phyloP scores from a whole-genome alignment of 2,888 invertebrate genomes.

The Drosophila testacea region DNA sequence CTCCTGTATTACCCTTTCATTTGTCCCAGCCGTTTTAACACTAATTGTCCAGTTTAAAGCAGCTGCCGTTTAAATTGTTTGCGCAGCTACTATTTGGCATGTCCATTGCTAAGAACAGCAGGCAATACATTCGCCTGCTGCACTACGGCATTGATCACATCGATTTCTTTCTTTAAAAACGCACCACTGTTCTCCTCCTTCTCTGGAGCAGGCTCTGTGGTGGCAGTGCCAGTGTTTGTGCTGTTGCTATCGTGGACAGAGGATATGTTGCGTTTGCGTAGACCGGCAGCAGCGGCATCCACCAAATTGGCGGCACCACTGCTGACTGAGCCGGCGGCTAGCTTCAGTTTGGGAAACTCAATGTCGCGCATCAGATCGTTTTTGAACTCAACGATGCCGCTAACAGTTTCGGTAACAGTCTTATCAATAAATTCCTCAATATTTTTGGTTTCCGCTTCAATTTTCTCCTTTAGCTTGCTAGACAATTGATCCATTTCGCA shows the following conservation, averaged over 20 bases:
- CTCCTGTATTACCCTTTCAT: neutral
- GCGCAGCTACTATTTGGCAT: slow-evolving; percentile 83
- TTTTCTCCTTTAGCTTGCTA: slow-evolving; percentile 84
- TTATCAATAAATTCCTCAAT: slow-evolving; percentile 86
- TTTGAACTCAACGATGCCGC: slow-evolving; percentile 85
- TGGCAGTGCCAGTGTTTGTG: slow-evolving; percentile 11
- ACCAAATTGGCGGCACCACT: slow-evolving; percentile 48
- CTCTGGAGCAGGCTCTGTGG: slow-evolving; percentile 34
- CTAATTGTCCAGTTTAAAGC: slow-evolving; percentile 15
- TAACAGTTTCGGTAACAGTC: slow-evolving; percentile 85
- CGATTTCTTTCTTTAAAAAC: slow-evolving; percentile 85
- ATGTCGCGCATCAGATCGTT: slow-evolving; percentile 85
- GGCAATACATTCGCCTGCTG: slow-evolving; percentile 85
- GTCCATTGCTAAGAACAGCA: slow-evolving; percentile 85
- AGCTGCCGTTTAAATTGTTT: slow-evolving; percentile 23
- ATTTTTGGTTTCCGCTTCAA: slow-evolving; percentile 85
- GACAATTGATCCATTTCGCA: slow-evolving; percentile 85
- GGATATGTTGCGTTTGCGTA: slow-evolving; percentile 83
- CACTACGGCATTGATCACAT: slow-evolving; percentile 85
- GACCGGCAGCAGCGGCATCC: slow-evolving; percentile 60
- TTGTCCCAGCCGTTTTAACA: slow-evolving; percentile 17
- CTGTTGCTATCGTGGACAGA: slow-evolving; percentile 39
- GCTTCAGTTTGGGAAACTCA: slow-evolving; percentile 69
- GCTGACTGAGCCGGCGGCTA: slow-evolving; percentile 52
- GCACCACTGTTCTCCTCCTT: slow-evolving; percentile 64